A percentile compares a stretch with the other conserved stretches of the same genome.
These are phyloP conservation scores for Pogoniulus pusillus DNA, from an alignment of 2,797 vertebrate species.

Conservation along the genomic window DNA sequence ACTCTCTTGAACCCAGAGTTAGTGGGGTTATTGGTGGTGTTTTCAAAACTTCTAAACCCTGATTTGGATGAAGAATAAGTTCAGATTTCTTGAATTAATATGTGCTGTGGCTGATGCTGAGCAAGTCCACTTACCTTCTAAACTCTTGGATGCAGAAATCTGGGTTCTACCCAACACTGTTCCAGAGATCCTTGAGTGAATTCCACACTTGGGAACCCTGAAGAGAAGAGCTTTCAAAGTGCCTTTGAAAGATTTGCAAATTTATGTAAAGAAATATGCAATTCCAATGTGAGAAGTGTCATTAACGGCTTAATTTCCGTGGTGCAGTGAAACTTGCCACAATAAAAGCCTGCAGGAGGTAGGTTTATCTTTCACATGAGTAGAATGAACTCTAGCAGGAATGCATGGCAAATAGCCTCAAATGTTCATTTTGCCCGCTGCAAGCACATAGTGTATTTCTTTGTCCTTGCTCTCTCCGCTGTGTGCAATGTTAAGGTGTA, in stretches of 20 bases:
- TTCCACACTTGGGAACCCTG: accelerated
- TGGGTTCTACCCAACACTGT: not conserved
- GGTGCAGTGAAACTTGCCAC: not conserved
- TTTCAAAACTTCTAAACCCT: not conserved
- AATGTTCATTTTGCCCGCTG: not conserved
- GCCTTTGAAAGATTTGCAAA: not conserved
- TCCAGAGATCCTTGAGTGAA: not conserved
- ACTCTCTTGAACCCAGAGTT: not conserved
- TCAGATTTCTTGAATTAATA: not conserved
- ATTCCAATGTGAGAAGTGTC: not conserved
- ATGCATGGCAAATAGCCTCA: not conserved
- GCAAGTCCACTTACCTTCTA: not conserved
- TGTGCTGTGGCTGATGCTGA: not conserved
- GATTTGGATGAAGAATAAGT: not conserved
- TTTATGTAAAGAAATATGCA: not conserved
- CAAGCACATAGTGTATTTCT: not conserved
- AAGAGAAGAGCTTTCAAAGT: not conserved
- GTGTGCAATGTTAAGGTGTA: not conserved
- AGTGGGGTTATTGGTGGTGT: not conserved
- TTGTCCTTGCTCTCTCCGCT: not conserved
- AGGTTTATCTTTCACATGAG: not conserved
- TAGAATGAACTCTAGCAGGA: not conserved
- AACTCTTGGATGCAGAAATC: not conserved
- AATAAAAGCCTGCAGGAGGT: not conserved
- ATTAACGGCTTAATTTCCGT: not conserved